phyloP scores from a whole-genome alignment of 1,140 invertebrate species.

The Argopecten irradians region DNA sequence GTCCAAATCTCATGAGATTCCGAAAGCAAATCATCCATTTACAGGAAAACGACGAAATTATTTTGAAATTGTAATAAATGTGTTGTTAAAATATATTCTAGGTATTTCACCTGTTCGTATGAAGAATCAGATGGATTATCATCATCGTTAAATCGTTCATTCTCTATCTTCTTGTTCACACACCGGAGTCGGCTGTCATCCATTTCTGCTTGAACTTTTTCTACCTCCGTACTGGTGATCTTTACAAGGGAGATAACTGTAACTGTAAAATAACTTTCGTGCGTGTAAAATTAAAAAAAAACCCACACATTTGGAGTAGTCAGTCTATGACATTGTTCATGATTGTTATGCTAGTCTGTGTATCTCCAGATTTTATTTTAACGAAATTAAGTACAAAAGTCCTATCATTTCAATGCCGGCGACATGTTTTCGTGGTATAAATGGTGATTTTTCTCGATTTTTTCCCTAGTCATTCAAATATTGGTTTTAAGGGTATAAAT shows the following conservation, averaged over 20 bases:
- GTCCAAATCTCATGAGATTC: not conserved
- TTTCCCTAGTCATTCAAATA: no score
- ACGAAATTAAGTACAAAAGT: no score
- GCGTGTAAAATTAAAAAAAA: no score
- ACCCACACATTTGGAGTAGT: no score
- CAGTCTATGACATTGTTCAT: no score
- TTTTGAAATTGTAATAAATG: not conserved
- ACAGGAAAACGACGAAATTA: not conserved
- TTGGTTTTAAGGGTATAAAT: no score
- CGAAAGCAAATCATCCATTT: not conserved
- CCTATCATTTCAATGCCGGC: no score
- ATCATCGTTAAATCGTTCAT: slow-evolving; percentile 69
- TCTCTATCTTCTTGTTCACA: slow-evolving; percentile 44
- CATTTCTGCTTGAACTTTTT: slow-evolving; percentile 40
- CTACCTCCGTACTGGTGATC: not conserved
- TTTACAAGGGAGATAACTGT: not conserved
- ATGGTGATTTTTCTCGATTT: no score
- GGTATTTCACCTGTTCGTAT: slow-evolving; percentile 69
- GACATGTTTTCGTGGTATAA: no score
- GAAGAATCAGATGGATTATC: slow-evolving; percentile 70
- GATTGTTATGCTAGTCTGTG: no score
- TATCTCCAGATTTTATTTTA: no score
- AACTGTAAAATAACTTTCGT: no score
- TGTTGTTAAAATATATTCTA: not conserved
- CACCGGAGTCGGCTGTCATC: slow-evolving; percentile 45